phyloP scores from a whole-genome alignment of 2,113 vertebrate species.

The Carassius carassius region DNA sequence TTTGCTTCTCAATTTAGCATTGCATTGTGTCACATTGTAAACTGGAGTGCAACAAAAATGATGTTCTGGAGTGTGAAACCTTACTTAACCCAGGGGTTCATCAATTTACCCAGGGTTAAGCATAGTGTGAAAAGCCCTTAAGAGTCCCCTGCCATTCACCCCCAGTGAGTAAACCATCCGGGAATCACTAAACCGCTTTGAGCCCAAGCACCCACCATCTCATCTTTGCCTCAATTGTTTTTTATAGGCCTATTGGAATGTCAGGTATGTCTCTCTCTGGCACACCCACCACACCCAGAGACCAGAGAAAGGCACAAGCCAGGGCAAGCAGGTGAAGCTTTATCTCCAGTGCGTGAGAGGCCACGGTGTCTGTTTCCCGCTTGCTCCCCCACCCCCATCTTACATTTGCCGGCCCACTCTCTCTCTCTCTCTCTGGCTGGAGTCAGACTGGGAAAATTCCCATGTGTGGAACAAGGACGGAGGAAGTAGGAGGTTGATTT shows the following conservation, averaged over 20 bases:
- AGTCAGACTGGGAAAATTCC: conserved; percentile 33
- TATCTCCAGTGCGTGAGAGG: conserved; percentile 43
- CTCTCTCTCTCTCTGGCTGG: neutral
- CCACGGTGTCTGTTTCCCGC: conserved; percentile 26
- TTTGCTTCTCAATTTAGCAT: neutral
- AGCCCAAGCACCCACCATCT: conserved; percentile 3
- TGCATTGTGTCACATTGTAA: neutral
- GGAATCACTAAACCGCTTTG: conserved; percentile 34
- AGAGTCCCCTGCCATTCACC: neutral
- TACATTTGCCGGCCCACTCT: conserved; percentile 42
- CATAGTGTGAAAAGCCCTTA: conserved; percentile 13
- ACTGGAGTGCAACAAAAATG: neutral
- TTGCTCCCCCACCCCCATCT: neutral
- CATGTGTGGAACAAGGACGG: conserved; percentile 6
- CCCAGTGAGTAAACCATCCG: conserved; percentile 13
- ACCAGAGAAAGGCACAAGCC: conserved; percentile 47
- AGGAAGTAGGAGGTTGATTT: conserved; percentile 27
- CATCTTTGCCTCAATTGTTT: conserved; percentile 42
- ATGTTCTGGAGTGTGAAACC: neutral
- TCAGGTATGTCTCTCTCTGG: conserved; percentile 49
- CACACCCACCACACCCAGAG: conserved; percentile 48
- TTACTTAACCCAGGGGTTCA: neutral
- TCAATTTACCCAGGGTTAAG: neutral
- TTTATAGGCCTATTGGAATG: conserved; percentile 52
- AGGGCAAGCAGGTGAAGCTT: conserved; percentile 52